phyloP scores from a whole-genome alignment of 2,113 vertebrate species.

The Nothobranchius furzeri region DNA sequence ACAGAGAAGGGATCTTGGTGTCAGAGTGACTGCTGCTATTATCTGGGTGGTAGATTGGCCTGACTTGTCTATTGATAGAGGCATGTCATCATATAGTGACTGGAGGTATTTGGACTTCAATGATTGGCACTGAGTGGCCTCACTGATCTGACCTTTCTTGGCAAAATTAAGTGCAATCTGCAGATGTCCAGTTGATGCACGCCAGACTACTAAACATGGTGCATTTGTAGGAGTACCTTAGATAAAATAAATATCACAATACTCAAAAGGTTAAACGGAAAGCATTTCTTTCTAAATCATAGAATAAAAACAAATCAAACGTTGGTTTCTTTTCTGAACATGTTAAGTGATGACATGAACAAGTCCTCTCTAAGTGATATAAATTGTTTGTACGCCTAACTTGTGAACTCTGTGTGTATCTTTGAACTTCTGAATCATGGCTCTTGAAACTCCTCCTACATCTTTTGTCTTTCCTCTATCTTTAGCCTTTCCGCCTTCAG shows the following conservation, averaged over 20 bases:
- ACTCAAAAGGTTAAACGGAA: not conserved
- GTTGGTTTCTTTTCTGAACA: constrained; percentile 20
- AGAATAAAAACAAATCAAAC: constrained; percentile 3
- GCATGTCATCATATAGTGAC: constrained; percentile 63
- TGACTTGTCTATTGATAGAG: constrained; percentile 66
- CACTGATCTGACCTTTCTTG: constrained; percentile 31
- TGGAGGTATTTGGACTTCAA: constrained; percentile 45
- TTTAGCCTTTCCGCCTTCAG: constrained; percentile 28
- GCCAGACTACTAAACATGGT: not conserved
- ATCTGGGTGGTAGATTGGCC: constrained; percentile 71
- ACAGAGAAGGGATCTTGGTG: constrained; percentile 56
- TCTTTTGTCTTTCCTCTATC: constrained; percentile 37
- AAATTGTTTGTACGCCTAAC: constrained; percentile 68
- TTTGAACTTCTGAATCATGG: constrained; percentile 34
- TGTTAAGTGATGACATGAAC: constrained; percentile 41
- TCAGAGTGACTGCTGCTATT: constrained; percentile 70
- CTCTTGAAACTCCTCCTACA: constrained; percentile 48
- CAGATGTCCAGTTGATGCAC: constrained; percentile 10
- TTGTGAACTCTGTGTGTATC: constrained; percentile 56
- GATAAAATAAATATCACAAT: not conserved
- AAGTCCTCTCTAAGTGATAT: constrained; percentile 45
- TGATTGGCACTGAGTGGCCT: constrained; percentile 51
- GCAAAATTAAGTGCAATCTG: constrained; percentile 22
- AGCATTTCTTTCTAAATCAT: constrained; percentile 6
- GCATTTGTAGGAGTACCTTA: not conserved